phyloP scores from a whole-genome alignment of 2,888 invertebrate species.

The Drosophila ustulata region DNA sequence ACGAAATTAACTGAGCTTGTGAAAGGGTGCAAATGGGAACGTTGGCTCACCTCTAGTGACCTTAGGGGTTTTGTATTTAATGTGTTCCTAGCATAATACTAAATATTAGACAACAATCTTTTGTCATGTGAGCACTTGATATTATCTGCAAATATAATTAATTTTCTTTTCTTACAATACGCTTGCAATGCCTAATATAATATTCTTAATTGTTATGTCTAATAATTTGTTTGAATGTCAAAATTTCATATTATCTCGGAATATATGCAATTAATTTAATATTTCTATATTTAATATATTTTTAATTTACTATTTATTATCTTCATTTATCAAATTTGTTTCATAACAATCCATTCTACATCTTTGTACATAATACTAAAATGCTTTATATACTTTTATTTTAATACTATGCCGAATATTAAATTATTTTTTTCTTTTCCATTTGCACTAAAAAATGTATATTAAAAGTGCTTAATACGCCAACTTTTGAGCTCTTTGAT shows the following conservation, averaged over 20 bases:
- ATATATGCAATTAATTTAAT: too few relatives aligned
- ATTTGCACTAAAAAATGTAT: background rate
- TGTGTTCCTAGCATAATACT: background rate
- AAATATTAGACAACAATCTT: background rate
- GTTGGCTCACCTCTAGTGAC: background rate
- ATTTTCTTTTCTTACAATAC: background rate
- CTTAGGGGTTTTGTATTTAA: background rate
- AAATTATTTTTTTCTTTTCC: background rate
- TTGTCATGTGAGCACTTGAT: constrained; percentile 1
- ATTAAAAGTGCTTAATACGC: background rate
- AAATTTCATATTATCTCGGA: too few relatives aligned
- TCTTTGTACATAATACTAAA: too few relatives aligned
- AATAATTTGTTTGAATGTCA: too few relatives aligned
- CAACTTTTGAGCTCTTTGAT: constrained; percentile 2
- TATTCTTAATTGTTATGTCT: too few relatives aligned
- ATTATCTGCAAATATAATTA: constrained; percentile 2
- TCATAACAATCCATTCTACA: too few relatives aligned
- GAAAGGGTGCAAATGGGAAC: constrained; percentile 2
- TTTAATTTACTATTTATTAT: too few relatives aligned
- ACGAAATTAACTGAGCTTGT: constrained; percentile 35
- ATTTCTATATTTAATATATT: too few relatives aligned
- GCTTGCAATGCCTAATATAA: too few relatives aligned
- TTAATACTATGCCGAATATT: too few relatives aligned
- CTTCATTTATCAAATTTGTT: too few relatives aligned
- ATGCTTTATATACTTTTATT: too few relatives aligned